Evolutionary conservation across 2,113 vertebrate genomes (phyloP), one percentile per base, ranked within the genome.

Genomic region (Tragelaphus imberbis): DNA sequence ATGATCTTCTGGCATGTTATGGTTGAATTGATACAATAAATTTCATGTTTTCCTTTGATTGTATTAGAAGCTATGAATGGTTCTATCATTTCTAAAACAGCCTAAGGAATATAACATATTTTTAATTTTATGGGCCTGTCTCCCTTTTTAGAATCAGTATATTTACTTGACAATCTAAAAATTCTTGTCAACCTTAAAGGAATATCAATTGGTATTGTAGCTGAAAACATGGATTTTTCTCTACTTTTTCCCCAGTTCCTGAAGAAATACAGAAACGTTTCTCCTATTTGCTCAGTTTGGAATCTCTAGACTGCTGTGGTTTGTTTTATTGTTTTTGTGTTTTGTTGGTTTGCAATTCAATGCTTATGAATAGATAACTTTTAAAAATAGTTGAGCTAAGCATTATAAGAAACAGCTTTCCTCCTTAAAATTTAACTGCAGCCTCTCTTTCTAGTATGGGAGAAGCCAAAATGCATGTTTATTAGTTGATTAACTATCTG

Each of bases 21-120:
- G 82, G 77, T 87, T 97, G 84, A 93, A 56, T 59, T 97, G 97
- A 92, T 97, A 65, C 68, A 97, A 80, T 96, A 75, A 11, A 92
- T 40, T 96, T 7, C 3, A 16, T 11, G 91, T 95, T 63, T 88
- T 75, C 63, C 28, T 25, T 51, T 96, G 40, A 93, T 80, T 97
- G 49, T 95, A 97, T 84, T 94, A 93, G 44, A 93, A 94, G 53
- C 71, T 95, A 79, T 65, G 97, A 98, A 93, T 84, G 96, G 92
- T 16, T 90, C 90, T 88, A 61, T 53, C 58, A 59, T 55, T 19
- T 97, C 95, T 94, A 87, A 98, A 97, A 2, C 23, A 96, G 88
- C 44, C 53, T 61, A 53, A 17, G 27, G 21, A 93, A 95, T 65
- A 10, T 4, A 95, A 95, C 40, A 33, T 58, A 88, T 85, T 90